Percentiles rank a stretch among this genome's conserved stretches.
These are phyloP conservation scores for Drosophila watanabei DNA, from an alignment of 1,140 invertebrate species.

Conservation along the genomic window DNA sequence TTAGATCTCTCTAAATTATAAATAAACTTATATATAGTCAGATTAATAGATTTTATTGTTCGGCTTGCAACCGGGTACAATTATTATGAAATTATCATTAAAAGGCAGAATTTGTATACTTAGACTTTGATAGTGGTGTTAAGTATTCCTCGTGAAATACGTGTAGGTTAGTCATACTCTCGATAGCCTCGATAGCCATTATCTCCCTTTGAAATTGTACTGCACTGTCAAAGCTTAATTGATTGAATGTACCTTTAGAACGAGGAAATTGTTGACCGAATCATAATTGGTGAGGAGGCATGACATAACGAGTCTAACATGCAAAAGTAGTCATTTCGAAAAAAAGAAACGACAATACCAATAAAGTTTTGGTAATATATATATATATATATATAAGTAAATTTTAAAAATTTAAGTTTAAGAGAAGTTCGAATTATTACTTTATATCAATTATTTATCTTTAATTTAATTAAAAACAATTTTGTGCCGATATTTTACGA, in stretches of 20 bases:
- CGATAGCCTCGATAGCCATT: background rate
- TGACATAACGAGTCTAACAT: background rate
- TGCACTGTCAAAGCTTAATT: background rate
- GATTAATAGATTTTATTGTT: background rate
- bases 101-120: background rate
- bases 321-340: no score
- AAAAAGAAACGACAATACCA: no score
- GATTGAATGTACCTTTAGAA: background rate
- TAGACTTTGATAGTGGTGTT: background rate
- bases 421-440: no score
- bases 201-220: background rate
- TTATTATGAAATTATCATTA: background rate
- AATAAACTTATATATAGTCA: background rate
- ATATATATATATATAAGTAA: no score
- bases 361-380: no score
- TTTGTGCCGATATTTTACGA: background rate
- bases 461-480: no score
- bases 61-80: background rate
- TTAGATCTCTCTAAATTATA: background rate
- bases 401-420: no score
- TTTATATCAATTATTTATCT: no score
- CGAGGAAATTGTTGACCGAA: background rate
- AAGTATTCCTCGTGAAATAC: background rate
- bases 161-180: background rate
- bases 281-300: background rate